Evolutionary conservation across 2,888 invertebrate genomes (phyloP).

Genomic region (Marasmarcha lunaedactyla): DNA sequence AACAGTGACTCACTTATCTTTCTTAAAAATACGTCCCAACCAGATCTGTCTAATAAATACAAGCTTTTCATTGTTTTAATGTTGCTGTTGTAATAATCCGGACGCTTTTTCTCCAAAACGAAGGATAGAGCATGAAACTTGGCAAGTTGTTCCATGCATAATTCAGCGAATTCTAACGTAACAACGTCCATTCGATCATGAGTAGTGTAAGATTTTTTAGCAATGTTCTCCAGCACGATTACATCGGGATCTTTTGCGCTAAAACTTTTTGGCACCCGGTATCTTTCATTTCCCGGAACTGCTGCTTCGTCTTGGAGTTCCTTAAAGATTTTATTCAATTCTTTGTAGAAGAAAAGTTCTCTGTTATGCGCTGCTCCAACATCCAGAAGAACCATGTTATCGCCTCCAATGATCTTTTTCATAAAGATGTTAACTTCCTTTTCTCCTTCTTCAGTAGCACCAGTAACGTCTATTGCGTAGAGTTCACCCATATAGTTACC

Average conservation of each 20-base stretch:
- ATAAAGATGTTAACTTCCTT: constrained; percentile 24
- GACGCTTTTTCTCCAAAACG: constrained; percentile 23
- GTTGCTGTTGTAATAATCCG: constrained; percentile 26
- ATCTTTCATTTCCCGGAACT: constrained; percentile 27
- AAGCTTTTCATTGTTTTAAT: constrained; percentile 19
- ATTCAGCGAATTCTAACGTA: constrained; percentile 28
- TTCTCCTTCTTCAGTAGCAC: constrained; percentile 26
- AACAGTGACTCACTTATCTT: constrained; percentile 4
- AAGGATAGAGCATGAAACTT: constrained; percentile 38
- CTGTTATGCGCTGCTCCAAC: constrained; percentile 20
- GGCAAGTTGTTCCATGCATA: constrained; percentile 31
- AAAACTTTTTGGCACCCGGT: constrained; percentile 26
- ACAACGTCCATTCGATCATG: constrained; percentile 26
- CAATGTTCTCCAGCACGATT: constrained; percentile 35
- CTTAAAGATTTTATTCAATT: constrained; percentile 25
- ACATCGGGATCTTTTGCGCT: constrained; percentile 23
- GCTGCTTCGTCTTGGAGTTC: constrained; percentile 28
- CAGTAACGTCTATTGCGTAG: constrained; percentile 19
- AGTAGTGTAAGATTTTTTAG: constrained; percentile 28
- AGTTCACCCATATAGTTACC: constrained; percentile 17
- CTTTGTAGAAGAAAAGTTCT: constrained; percentile 30
- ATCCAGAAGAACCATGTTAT: constrained; percentile 16
- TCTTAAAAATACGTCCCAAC: background rate
- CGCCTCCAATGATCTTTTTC: constrained; percentile 18
- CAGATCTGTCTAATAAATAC: constrained; percentile 13